phyloP scores from a whole-genome alignment of 1,140 invertebrate species.

The Drosophila lowei region DNA sequence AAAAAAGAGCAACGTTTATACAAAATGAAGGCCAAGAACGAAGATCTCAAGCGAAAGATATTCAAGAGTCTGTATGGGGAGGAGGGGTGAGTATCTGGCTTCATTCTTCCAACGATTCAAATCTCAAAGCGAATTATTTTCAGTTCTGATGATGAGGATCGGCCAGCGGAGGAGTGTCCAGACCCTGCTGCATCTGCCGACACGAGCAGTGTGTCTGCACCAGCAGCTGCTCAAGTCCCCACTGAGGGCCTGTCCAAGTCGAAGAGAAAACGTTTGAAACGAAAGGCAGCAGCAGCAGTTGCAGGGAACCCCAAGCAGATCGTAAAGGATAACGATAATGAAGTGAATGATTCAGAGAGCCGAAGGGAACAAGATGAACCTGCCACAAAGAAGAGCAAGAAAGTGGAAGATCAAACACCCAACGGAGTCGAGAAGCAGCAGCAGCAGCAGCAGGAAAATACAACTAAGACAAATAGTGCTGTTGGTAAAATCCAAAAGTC shows the following conservation, averaged over 20 bases:
- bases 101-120: neutral
- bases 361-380: neutral
- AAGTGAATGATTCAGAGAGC: neutral
- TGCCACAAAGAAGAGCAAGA: neutral
- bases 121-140: slow-evolving; percentile 37
- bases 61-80: slow-evolving; percentile 90
- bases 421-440: neutral
- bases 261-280: slow-evolving; percentile 63
- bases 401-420: neutral
- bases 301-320: neutral
- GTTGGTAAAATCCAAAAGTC: slow-evolving; percentile 23
- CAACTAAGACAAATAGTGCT: slow-evolving; percentile 14
- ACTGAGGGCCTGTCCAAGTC: slow-evolving; percentile 57
- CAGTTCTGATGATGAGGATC: slow-evolving; percentile 78
- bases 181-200: neutral
- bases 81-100: slow-evolving; percentile 78
- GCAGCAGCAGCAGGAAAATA: neutral
- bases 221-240: slow-evolving; percentile 2
- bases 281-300: slow-evolving; percentile 59
- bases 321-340: neutral
- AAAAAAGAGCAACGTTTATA: slow-evolving; percentile 91
- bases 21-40: slow-evolving; percentile 89
- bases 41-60: slow-evolving; percentile 90
- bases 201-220: neutral
- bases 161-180: slow-evolving; percentile 12